phyloP scores from a whole-genome alignment of 2,888 invertebrate species.

The Galeruca laticollis region DNA sequence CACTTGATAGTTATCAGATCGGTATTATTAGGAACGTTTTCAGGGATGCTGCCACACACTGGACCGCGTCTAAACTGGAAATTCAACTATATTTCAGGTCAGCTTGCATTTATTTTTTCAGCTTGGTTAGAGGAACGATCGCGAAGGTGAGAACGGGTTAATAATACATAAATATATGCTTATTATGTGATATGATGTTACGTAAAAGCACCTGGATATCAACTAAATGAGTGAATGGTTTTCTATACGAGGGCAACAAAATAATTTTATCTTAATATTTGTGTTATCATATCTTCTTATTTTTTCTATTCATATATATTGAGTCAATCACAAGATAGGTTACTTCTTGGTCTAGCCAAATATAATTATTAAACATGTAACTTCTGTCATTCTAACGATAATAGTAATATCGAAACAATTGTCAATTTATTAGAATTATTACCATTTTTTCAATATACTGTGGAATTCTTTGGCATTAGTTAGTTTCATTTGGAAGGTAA shows the following conservation, averaged over 20 bases:
- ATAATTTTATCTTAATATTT: not conserved
- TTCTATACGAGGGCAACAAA: not conserved
- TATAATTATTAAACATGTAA: too few species aligned
- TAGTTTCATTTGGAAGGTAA: too few species aligned
- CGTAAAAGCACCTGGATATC: conserved; percentile 13
- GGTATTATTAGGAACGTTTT: conserved; percentile 26
- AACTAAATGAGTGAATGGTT: not conserved
- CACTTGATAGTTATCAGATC: conserved; percentile 29
- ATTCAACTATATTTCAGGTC: conserved; percentile 51
- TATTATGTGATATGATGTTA: conserved; percentile 31
- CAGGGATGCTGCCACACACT: conserved; percentile 39
- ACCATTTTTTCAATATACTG: too few species aligned
- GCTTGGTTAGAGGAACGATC: conserved; percentile 44
- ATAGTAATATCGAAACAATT: too few species aligned
- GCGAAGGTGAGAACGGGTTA: conserved; percentile 38
- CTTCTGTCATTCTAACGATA: too few species aligned
- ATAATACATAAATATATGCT: conserved; percentile 44
- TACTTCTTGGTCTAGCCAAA: too few species aligned
- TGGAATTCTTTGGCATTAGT: too few species aligned
- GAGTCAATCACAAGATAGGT: too few species aligned
- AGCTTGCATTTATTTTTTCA: conserved; percentile 56
- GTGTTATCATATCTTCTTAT: too few species aligned
- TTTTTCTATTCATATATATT: too few species aligned
- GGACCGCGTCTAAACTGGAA: conserved; percentile 39
- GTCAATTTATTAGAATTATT: too few species aligned